Evolutionary conservation across 2,113 vertebrate genomes (phyloP).

Genomic region (Paracanthobrama guichenoti): DNA sequence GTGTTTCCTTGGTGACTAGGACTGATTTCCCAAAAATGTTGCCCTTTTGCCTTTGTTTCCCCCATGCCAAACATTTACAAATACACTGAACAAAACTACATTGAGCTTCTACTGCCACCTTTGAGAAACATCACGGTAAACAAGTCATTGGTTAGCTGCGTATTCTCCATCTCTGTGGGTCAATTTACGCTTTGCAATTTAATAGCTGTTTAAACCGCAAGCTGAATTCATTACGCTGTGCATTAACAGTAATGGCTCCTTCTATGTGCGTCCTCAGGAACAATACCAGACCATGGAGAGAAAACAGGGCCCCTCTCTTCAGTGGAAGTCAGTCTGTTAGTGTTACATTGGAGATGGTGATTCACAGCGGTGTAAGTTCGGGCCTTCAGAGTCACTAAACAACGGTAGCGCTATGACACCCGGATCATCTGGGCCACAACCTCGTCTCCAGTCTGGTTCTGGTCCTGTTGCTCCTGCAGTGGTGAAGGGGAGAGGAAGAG

Average conservation of each 20-base stretch:
- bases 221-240: constrained; percentile 16
- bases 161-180: not conserved
- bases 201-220: not conserved
- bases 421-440: constrained; percentile 93
- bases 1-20: constrained; percentile 11
- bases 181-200: not conserved
- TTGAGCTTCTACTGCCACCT: not conserved
- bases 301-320: not conserved
- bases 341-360: not conserved
- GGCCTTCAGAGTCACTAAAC: constrained; percentile 31
- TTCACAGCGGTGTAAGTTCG: constrained; percentile 2
- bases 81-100: not conserved
- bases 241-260: constrained; percentile 8
- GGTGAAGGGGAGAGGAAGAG: constrained; percentile 19
- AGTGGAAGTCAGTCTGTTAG: constrained; percentile 15
- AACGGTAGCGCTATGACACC: constrained; percentile 80
- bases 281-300: not conserved
- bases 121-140: not conserved
- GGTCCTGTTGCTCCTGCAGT: constrained; percentile 76
- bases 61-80: constrained; percentile 6
- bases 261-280: constrained; percentile 28
- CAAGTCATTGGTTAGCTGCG: not conserved
- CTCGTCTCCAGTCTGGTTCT: constrained; percentile 84
- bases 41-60: constrained; percentile 7
- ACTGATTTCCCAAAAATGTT: constrained; percentile 24